phyloP scores from a whole-genome alignment of 2,797 vertebrate genomes.

The Kryptopterus vitreolus region DNA sequence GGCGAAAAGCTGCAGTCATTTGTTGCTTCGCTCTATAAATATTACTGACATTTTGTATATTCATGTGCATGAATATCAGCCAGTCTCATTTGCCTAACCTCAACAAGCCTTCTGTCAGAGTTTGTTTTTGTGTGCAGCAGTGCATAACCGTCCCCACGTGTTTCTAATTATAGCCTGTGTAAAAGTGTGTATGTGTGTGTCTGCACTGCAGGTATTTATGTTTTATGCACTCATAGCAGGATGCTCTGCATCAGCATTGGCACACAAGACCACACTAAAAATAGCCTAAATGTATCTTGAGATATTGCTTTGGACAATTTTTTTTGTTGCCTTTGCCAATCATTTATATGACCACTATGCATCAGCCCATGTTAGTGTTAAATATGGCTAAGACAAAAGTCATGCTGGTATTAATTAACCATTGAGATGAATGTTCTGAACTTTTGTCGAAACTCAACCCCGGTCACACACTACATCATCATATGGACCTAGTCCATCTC shows the following conservation, averaged over 20 bases:
- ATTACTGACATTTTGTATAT: slow-evolving; percentile 28
- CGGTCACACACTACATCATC: slow-evolving; percentile 10
- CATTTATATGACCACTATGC: slow-evolving; percentile 75
- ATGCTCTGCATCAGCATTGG: slow-evolving; percentile 51
- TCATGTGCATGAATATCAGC: slow-evolving; percentile 21
- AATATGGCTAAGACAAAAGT: slow-evolving; percentile 53
- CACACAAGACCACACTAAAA: slow-evolving; percentile 60
- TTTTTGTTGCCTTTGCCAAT: slow-evolving; percentile 63
- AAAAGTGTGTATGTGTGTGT: slow-evolving; percentile 12
- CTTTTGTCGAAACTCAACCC: neutral
- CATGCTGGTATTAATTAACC: slow-evolving; percentile 59
- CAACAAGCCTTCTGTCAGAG: slow-evolving; percentile 40
- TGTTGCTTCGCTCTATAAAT: slow-evolving; percentile 21
- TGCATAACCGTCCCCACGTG: slow-evolving; percentile 24
- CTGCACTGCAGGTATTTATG: slow-evolving; percentile 44
- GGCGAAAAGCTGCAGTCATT: slow-evolving; percentile 16
- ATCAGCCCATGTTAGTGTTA: slow-evolving; percentile 56
- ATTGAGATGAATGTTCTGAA: neutral
- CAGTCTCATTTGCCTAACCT: slow-evolving; percentile 33
- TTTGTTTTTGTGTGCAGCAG: slow-evolving; percentile 23
- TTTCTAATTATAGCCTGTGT: slow-evolving; percentile 35
- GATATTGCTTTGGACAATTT: slow-evolving; percentile 64
- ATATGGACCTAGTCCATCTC: slow-evolving; percentile 1
- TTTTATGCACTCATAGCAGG: slow-evolving; percentile 58
- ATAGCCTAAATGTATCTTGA: slow-evolving; percentile 70